Percentiles rank a stretch among this genome's conserved stretches.
phyloP scores from a whole-genome alignment of 2,888 invertebrate species.

The Orchesellides sinensis region DNA sequence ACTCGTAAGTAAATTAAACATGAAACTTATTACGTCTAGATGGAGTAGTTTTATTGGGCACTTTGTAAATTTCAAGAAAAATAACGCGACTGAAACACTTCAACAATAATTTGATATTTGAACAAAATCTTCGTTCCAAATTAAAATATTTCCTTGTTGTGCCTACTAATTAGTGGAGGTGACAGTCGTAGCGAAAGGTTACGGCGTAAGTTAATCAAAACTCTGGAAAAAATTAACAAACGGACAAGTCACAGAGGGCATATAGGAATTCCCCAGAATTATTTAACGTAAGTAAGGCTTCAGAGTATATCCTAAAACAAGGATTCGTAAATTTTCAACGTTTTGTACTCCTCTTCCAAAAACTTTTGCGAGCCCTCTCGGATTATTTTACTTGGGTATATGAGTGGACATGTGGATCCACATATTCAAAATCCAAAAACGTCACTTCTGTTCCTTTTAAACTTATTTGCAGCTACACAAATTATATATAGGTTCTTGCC shows the following conservation, averaged over 20 bases:
- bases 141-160: neutral
- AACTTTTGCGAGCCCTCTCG: neutral
- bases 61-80: too few species aligned
- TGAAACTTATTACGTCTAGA: neutral
- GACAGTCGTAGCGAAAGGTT: slow-evolving; percentile 51
- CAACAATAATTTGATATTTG: neutral
- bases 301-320: neutral
- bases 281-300: slow-evolving; percentile 36
- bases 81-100: neutral
- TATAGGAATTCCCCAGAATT: slow-evolving; percentile 31
- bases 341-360: neutral
- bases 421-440: neutral
- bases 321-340: neutral
- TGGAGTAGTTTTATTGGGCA: too few species aligned
- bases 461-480: too few species aligned
- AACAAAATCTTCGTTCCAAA: neutral
- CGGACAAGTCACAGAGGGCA: slow-evolving; percentile 21
- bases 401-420: neutral
- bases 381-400: too few species aligned
- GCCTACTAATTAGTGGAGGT: slow-evolving; percentile 20
- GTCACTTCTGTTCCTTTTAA: too few species aligned
- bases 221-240: slow-evolving; percentile 36
- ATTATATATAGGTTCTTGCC: too few species aligned
- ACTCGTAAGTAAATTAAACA: slow-evolving; percentile 53
- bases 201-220: slow-evolving; percentile 45